phyloP scores from a whole-genome alignment of 2,113 vertebrate genomes.

The Cyanoramphus novaezelandiae region DNA sequence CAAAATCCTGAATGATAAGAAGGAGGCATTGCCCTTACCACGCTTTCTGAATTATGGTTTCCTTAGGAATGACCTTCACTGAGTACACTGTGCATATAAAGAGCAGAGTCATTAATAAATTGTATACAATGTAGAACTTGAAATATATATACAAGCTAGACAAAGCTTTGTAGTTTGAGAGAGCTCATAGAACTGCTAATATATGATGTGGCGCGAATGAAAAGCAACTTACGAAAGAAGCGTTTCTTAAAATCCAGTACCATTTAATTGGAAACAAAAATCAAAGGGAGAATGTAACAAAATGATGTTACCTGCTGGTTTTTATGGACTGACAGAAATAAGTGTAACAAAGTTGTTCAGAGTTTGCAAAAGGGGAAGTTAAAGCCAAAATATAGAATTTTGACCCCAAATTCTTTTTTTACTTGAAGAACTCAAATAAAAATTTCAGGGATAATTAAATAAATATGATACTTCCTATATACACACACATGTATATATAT shows the following conservation, averaged over 20 bases:
- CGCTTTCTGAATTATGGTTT: conserved; percentile 25
- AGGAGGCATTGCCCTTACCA: conserved; percentile 34
- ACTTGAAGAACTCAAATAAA: conserved; percentile 46
- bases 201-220: background rate
- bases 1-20: conserved; percentile 50
- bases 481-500: background rate
- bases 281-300: background rate
- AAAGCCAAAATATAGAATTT: conserved; percentile 18
- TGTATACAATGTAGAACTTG: background rate
- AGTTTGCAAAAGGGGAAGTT: background rate
- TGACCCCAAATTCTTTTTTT: conserved; percentile 15
- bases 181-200: background rate
- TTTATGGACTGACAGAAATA: background rate
- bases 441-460: conserved; percentile 28
- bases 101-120: conserved; percentile 35
- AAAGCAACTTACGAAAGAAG: background rate
- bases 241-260: background rate
- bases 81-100: conserved; percentile 23
- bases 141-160: conserved; percentile 7
- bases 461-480: background rate
- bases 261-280: background rate
- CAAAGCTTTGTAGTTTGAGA: conserved; percentile 1
- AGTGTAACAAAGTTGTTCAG: background rate
- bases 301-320: background rate
- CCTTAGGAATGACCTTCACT: conserved; percentile 59